Percentiles rank a stretch among this genome's conserved stretches.
phyloP scores from a whole-genome alignment of 2,113 vertebrate genomes.

The Hemibagrus wyckioides region DNA sequence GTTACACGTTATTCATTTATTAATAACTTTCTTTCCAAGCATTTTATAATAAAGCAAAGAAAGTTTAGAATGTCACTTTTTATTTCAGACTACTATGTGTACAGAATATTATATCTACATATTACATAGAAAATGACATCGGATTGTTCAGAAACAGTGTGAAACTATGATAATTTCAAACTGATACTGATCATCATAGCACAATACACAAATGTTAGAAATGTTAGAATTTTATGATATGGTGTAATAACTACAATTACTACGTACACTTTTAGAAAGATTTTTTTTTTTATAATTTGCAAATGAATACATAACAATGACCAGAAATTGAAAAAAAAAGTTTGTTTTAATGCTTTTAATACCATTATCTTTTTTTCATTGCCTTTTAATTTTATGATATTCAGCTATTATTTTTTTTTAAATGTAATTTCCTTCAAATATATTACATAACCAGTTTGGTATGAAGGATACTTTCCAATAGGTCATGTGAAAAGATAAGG shows the following conservation, averaged over 20 bases:
- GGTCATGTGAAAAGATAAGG: background rate
- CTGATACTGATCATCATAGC: background rate
- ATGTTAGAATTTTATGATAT: background rate
- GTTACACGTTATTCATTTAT: background rate
- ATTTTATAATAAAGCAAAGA: background rate
- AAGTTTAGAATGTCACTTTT: slow-evolving; percentile 11
- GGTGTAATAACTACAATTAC: background rate
- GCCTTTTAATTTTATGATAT: background rate
- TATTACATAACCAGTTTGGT: slow-evolving; percentile 4
- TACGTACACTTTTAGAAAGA: background rate
- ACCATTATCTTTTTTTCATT: background rate
- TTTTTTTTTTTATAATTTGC: background rate
- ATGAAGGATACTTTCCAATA: background rate
- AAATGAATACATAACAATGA: background rate
- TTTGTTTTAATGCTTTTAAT: background rate
- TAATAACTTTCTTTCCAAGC: background rate
- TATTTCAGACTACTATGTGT: background rate
- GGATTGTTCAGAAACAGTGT: background rate
- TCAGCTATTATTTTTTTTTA: background rate
- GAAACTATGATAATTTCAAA: background rate
- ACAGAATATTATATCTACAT: background rate
- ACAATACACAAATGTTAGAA: background rate
- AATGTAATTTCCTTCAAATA: background rate
- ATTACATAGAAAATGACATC: background rate
- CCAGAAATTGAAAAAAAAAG: background rate